Conservation (phyloP, 2,797 vertebrate species). For the Propithecus perrieri region DNA sequence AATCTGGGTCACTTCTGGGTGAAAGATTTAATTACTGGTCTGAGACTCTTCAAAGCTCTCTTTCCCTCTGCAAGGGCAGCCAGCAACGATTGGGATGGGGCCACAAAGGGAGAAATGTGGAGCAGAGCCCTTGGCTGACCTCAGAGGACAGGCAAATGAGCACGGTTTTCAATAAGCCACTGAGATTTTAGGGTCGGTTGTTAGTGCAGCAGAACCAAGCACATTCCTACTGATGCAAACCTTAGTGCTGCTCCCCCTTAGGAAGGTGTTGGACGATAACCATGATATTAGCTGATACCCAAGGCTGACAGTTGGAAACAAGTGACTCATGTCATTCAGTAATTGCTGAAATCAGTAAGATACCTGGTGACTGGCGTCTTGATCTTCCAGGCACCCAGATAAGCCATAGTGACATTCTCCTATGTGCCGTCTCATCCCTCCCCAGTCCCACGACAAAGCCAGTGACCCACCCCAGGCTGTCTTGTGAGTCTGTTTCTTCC, state of each 20-base stretch:
- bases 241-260: rapidly evolving
- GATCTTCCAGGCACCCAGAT: background rate
- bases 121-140: background rate
- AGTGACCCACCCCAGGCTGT: rapidly evolving
- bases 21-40: too few relatives aligned
- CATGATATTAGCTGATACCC: background rate
- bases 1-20: background rate
- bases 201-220: background rate
- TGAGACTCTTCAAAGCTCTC: background rate
- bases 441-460: background rate
- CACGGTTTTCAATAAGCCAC: background rate
- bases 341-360: background rate
- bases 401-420: background rate
- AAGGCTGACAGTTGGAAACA: background rate
- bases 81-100: background rate
- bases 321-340: background rate
- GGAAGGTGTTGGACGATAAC: rapidly evolving
- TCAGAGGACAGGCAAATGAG: background rate
- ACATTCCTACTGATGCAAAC: rapidly evolving
- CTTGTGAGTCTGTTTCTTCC: too few relatives aligned
- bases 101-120: rapidly evolving
- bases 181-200: background rate
- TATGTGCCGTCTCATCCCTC: rapidly evolving
- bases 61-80: background rate
- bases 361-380: too few relatives aligned